Base-by-base conservation (phyloP, 2,797 vertebrate species). In the Borostomias antarcticus region DNA sequence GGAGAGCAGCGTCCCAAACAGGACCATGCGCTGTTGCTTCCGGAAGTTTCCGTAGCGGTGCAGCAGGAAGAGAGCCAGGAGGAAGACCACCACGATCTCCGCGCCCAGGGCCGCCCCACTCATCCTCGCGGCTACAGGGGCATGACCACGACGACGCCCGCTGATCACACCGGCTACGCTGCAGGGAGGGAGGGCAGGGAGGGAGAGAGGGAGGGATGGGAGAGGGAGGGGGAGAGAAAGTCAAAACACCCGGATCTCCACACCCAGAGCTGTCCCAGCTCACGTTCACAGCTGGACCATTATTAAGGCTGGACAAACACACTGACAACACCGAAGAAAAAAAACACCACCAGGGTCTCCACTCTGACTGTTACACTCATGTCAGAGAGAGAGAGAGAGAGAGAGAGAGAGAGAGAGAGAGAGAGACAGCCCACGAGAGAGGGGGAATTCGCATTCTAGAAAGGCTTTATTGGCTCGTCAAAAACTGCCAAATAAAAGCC, bases 21-120 rank as follows among this genome's bases (percentile, higher is more conserved):
- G 92, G 25, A 98, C 96, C 85, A 98, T 90, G 40, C 86, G 88
- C 67, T 98, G 96, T 82, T 98, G 96, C 75, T 92, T 96, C 77
- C 89, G 88, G 79, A 98, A 89, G 78, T 98, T 96, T 65, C 95
- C 96, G 88, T 95, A 98, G 19, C 94, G 93, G 68, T 96, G 94
- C 53, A 98, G 92, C 1, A 98, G 90, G 78, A 94, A 95, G 58
- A 98, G 88, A 1, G 96, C 94, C 87, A 98, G 80, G 81, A 96
- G 90, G 87, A 98, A 98, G 45, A 96, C 95, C 54, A 93, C 92
- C 5, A 95, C 89, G 17, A 97, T 92, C 85, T 97, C 95, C 4
- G 96, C 82, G 40, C 86, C 94, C 78, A 98, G 17, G 0, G 90
- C 95, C 21, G 89, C 93, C 58, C 89, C 94, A 40, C 95, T 95